Evolutionary conservation across 2,113 vertebrate species (phyloP).

Genomic region (Pyrgilauda ruficollis): DNA sequence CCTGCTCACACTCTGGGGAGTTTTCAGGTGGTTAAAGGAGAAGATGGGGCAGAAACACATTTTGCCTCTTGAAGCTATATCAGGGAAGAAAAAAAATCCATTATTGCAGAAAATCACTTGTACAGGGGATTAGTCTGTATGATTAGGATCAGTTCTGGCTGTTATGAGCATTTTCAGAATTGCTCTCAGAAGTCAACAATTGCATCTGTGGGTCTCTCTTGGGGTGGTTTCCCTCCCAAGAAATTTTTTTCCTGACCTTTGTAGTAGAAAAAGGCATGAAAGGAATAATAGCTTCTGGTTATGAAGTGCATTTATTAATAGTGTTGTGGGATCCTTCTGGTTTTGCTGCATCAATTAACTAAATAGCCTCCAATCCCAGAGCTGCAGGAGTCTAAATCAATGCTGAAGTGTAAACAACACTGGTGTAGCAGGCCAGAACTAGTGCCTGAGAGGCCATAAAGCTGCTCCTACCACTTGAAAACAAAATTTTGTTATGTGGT

Average conservation of each 20-base stretch:
- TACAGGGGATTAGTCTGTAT: not conserved
- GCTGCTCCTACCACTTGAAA: not conserved
- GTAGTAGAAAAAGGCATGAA: not conserved
- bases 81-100: not conserved
- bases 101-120: not conserved
- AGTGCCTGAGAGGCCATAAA: not conserved
- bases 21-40: not conserved
- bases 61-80: not conserved
- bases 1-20: not conserved
- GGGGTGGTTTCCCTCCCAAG: not conserved
- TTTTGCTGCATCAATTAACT: not conserved
- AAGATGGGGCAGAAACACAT: not conserved
- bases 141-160: not conserved
- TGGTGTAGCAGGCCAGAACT: not conserved
- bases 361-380: not conserved
- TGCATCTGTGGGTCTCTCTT: not conserved
- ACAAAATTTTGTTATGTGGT: not conserved
- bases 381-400: not conserved
- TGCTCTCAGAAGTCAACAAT: not conserved
- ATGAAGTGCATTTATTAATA: slow-evolving; percentile 1
- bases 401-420: not conserved
- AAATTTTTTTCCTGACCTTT: not conserved
- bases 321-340: not conserved
- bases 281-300: not conserved
- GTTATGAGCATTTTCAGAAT: not conserved